Conservation (phyloP, 2,797 vertebrate species). For the Gouania willdenowi region DNA sequence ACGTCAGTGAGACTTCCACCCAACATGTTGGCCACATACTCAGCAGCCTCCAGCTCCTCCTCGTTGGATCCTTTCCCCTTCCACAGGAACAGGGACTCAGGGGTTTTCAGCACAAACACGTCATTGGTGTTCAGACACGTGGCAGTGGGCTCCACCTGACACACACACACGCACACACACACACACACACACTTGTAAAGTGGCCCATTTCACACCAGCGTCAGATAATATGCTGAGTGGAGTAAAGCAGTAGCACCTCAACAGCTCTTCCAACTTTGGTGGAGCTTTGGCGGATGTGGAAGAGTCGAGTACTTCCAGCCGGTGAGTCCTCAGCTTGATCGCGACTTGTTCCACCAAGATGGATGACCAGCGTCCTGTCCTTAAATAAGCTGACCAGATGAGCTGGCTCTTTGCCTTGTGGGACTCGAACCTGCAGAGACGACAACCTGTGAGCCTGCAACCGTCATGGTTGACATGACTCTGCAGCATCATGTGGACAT, state of each 20-base stretch:
- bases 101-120: slow-evolving; percentile 71
- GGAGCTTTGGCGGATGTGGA: slow-evolving; percentile 71
- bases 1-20: slow-evolving; percentile 53
- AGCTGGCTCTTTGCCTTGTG: slow-evolving; percentile 74
- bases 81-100: slow-evolving; percentile 54
- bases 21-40: slow-evolving; percentile 53
- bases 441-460: too few relatives aligned
- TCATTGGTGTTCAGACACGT: slow-evolving; percentile 75
- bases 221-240: background rate
- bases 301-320: slow-evolving; percentile 56
- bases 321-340: slow-evolving; percentile 45
- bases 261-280: slow-evolving; percentile 67
- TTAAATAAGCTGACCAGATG: slow-evolving; percentile 77
- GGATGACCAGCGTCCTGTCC: slow-evolving; percentile 65
- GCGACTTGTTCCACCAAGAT: slow-evolving; percentile 71
- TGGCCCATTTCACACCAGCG: background rate
- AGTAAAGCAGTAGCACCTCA: slow-evolving; percentile 58
- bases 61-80: slow-evolving; percentile 58
- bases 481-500: too few relatives aligned
- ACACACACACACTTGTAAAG: too few relatives aligned
- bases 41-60: slow-evolving; percentile 60
- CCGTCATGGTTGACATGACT: too few relatives aligned
- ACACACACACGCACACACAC: background rate
- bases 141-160: slow-evolving; percentile 52
- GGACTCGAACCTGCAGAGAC: slow-evolving; percentile 72